Evolutionary conservation across 1,140 invertebrate genomes (phyloP).

Genomic region (Zaprionus vittiger): DNA sequence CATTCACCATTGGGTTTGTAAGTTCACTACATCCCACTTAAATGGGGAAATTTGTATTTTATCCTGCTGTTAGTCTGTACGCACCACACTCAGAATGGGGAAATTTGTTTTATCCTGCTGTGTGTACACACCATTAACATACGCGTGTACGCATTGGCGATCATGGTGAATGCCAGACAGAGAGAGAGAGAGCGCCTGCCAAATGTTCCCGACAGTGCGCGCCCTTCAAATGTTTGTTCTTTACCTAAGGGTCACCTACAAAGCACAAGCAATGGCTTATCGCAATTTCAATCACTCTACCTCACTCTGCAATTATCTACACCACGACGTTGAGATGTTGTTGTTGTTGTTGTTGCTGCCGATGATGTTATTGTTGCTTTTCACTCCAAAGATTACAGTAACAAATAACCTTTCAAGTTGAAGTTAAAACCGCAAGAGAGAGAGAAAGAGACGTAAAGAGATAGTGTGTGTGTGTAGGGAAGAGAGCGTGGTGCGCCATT

Average conservation of each 20-base stretch:
- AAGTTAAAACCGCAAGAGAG: conserved; percentile 11
- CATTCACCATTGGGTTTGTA: neutral
- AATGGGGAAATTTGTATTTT: neutral
- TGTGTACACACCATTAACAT: neutral
- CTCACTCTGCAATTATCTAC: conserved; percentile 64
- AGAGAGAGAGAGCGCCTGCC: conserved; percentile 55
- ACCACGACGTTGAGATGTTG: conserved; percentile 41
- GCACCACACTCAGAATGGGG: neutral
- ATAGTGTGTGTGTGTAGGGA: neutral
- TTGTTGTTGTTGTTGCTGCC: conserved; percentile 14
- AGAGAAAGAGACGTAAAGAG: neutral
- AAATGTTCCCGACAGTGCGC: conserved; percentile 41
- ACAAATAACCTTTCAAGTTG: conserved; percentile 55
- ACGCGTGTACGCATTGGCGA: neutral
- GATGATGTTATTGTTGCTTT: conserved; percentile 17
- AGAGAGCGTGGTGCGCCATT: neutral
- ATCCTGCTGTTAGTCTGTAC: conserved; percentile 1
- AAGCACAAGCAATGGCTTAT: conserved; percentile 67
- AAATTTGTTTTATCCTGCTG: neutral
- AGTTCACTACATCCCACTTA: neutral
- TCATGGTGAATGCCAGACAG: conserved; percentile 1
- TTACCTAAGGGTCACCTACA: conserved; percentile 71
- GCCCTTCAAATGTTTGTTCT: conserved; percentile 72
- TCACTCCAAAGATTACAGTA: conserved; percentile 56
- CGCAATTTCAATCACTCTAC: conserved; percentile 62